A percentile compares a stretch with the other conserved stretches of the same genome.
Conservation (phyloP, 2,888 invertebrate genomes). For the Sussaba pulchella region DNA sequence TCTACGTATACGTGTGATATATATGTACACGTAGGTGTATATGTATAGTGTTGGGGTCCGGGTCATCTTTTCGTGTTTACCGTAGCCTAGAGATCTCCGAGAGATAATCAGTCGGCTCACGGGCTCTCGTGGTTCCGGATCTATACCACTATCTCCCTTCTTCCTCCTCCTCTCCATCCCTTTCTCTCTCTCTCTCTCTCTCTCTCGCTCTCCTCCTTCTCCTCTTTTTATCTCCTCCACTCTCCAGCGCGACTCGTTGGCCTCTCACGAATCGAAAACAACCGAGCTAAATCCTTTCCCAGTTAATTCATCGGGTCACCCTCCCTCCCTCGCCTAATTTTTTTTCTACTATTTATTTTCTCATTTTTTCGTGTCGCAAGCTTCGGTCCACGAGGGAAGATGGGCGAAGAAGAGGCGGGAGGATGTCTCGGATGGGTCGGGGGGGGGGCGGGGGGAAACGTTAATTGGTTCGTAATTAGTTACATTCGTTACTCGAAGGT, state of each 20-base stretch:
- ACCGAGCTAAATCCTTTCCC: constrained; percentile 45
- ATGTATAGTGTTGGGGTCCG: constrained; percentile 39
- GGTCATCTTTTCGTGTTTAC: constrained; percentile 72
- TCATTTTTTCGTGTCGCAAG: too few species aligned
- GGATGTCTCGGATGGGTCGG: not conserved
- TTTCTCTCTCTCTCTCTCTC: constrained; percentile 21
- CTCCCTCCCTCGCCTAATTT: not conserved
- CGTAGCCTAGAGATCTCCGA: constrained; percentile 70
- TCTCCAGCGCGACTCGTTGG: constrained; percentile 10
- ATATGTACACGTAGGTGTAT: not conserved
- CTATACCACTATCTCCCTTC: constrained; percentile 65
- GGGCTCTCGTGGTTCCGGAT: constrained; percentile 63
- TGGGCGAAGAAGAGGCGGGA: not conserved
- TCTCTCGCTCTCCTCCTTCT: not conserved
- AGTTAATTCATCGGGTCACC: constrained; percentile 42
- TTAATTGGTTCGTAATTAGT: constrained; percentile 61
- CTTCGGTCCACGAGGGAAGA: not conserved
- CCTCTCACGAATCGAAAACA: constrained; percentile 40
- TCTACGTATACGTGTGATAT: too few species aligned
- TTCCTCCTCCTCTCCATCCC: constrained; percentile 9
- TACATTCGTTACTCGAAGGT: constrained; percentile 42
- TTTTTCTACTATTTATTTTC: constrained; percentile 9
- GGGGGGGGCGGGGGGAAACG: constrained; percentile 14
- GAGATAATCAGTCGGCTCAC: constrained; percentile 71
- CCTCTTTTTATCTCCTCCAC: constrained; percentile 22